These are phyloP conservation scores for Atherinomorus stipes DNA, from an alignment of 2,113 vertebrate genomes.

Conservation along the genomic window DNA sequence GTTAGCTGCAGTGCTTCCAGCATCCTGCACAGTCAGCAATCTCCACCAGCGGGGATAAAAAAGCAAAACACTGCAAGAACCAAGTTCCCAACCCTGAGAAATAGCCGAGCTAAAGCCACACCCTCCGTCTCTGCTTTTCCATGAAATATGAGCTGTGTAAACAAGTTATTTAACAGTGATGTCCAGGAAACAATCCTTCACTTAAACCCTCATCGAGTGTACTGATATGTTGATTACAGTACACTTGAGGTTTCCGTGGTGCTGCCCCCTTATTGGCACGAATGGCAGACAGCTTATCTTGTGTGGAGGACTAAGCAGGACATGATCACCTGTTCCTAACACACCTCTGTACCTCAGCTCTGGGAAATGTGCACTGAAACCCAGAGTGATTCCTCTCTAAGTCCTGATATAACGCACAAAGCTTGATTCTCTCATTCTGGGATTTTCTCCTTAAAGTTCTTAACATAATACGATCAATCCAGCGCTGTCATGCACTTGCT, in stretches of 20 bases:
- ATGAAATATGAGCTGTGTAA: constrained; percentile 15
- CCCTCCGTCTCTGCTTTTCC: constrained; percentile 6
- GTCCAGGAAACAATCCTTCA: constrained; percentile 4
- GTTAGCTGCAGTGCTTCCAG: constrained; percentile 16
- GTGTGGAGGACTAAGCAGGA: background rate
- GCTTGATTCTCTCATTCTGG: constrained; percentile 21
- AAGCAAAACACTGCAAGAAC: constrained; percentile 40
- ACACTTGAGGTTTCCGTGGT: constrained; percentile 20
- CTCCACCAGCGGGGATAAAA: constrained; percentile 37
- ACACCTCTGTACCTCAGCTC: constrained; percentile 4
- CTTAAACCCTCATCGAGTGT: background rate
- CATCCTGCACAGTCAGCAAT: constrained; percentile 68
- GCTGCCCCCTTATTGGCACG: constrained; percentile 25
- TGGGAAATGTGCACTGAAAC: constrained; percentile 1
- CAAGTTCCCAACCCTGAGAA: constrained; percentile 61
- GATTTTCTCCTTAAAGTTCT: constrained; percentile 48
- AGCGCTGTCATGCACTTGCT: constrained; percentile 11
- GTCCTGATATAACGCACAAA: background rate
- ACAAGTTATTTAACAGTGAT: constrained; percentile 5
- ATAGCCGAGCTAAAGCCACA: constrained; percentile 27
- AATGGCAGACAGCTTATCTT: constrained; percentile 33
- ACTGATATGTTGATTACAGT: constrained; percentile 21
- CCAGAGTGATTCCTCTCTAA: background rate
- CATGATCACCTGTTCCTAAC: constrained; percentile 11
- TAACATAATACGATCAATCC: constrained; percentile 43